A percentile compares a stretch with the other conserved stretches of the same genome.
phyloP scores from a whole-genome alignment of 2,797 vertebrate genomes.

The Dromococcyx pavoninus region DNA sequence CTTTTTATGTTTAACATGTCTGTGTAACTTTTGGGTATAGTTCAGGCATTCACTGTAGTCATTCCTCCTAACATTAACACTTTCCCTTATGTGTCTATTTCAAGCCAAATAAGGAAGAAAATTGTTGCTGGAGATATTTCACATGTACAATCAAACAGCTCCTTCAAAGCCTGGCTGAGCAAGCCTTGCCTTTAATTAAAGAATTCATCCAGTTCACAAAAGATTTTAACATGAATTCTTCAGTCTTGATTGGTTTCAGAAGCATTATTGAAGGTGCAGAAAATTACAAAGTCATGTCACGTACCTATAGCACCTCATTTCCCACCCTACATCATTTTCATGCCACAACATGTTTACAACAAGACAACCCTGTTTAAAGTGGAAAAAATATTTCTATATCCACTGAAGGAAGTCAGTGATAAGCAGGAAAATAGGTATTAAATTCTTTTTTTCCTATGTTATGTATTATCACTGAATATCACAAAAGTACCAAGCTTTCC shows the following conservation, averaged over 20 bases:
- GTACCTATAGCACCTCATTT: not conserved
- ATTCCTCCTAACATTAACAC: not conserved
- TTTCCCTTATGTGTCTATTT: not conserved
- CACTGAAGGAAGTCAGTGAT: not conserved
- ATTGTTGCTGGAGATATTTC: not conserved
- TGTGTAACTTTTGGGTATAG: not conserved
- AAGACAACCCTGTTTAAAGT: not conserved
- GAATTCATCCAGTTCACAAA: not conserved
- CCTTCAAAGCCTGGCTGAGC: not conserved
- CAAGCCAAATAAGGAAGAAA: not conserved
- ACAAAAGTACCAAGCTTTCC: not conserved
- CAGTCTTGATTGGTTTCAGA: not conserved
- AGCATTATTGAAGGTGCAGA: not conserved
- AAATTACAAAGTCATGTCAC: conserved; percentile 16
- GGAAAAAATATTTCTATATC: conserved; percentile 12
- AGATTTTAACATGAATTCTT: conserved; percentile 3
- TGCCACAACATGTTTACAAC: conserved; percentile 29
- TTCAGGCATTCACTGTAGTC: not conserved
- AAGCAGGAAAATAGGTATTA: conserved; percentile 1
- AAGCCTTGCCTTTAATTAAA: conserved; percentile 12
- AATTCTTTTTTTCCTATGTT: conserved; percentile 2
- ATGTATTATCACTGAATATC: not conserved
- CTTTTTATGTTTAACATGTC: not conserved
- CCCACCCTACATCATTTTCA: conserved; percentile 18
- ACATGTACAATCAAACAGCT: not conserved